These are phyloP conservation scores for Salmo trutta DNA, from an alignment of 2,797 vertebrate genomes.

Conservation along the genomic window DNA sequence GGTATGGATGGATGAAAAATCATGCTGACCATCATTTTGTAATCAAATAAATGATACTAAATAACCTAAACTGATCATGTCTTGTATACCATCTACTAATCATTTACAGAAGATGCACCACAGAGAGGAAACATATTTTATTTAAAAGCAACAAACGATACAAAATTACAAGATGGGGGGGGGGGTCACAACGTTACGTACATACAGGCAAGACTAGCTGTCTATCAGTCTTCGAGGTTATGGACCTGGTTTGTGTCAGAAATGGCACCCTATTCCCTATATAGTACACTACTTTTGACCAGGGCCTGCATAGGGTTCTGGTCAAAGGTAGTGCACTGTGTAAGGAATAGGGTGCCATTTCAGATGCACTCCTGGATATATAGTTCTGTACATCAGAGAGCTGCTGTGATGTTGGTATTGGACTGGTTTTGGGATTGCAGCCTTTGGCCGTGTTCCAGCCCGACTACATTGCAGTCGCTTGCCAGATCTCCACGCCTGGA, in stretches of 20 bases:
- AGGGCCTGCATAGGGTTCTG: not conserved
- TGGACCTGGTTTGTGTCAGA: conserved; percentile 57
- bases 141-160: conserved; percentile 80
- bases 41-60: not conserved
- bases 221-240: conserved; percentile 63
- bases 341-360: not conserved
- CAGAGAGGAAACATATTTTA: conserved; percentile 74
- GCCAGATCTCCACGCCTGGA: conserved; percentile 21
- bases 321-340: not conserved
- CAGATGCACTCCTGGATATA: not conserved
- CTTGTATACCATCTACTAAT: not conserved
- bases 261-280: conserved; percentile 15
- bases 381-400: conserved; percentile 37
- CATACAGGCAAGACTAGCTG: conserved; percentile 72
- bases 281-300: conserved; percentile 24
- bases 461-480: conserved; percentile 13
- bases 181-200: conserved; percentile 64
- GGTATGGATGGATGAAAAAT: conserved; percentile 2
- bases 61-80: not conserved
- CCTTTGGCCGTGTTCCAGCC: not conserved
- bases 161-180: conserved; percentile 79
- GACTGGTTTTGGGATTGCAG: conserved; percentile 50
- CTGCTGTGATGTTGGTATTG: conserved; percentile 45
- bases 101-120: conserved; percentile 49
- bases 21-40: not conserved